Conservation (phyloP, 2,113 vertebrate genomes). For the Polyodon spathula region DNA sequence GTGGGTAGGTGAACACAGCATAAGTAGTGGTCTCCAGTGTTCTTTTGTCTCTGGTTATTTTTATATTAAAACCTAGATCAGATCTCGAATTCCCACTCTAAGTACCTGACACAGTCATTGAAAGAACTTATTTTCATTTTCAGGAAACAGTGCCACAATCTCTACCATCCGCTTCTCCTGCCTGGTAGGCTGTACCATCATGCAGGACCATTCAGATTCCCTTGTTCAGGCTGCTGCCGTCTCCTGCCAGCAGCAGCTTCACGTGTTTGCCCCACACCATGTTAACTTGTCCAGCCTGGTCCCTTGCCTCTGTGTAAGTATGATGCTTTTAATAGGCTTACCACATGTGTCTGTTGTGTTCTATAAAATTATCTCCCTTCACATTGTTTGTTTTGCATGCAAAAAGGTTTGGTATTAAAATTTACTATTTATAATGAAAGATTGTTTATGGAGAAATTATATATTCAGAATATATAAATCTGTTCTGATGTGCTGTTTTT, state of each 20-base stretch:
- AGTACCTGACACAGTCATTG: conserved; percentile 4
- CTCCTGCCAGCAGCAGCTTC: conserved; percentile 95
- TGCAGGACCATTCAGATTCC: conserved; percentile 94
- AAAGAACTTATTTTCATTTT: conserved; percentile 12
- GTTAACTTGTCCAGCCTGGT: conserved; percentile 96
- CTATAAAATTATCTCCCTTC: no score
- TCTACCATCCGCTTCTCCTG: conserved; percentile 97
- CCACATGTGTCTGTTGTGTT: not conserved
- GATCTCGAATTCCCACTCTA: no score
- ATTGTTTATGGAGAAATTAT: no score
- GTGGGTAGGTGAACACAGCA: no score
- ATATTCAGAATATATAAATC: no score
- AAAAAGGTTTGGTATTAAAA: no score
- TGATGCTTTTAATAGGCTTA: conserved; percentile 14
- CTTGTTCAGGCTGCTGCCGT: conserved; percentile 95
- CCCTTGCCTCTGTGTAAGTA: conserved; percentile 83
- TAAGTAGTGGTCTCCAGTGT: no score
- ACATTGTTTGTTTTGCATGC: no score
- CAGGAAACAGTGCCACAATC: conserved; percentile 85
- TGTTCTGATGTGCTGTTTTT: no score
- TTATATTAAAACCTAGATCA: no score
- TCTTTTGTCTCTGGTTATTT: no score
- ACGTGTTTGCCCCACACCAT: conserved; percentile 95
- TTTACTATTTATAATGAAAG: no score
- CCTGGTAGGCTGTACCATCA: conserved; percentile 96